Base-by-base conservation (phyloP, 53 echinoderm and acorn worm species). In the Arbacia lixula region DNA sequence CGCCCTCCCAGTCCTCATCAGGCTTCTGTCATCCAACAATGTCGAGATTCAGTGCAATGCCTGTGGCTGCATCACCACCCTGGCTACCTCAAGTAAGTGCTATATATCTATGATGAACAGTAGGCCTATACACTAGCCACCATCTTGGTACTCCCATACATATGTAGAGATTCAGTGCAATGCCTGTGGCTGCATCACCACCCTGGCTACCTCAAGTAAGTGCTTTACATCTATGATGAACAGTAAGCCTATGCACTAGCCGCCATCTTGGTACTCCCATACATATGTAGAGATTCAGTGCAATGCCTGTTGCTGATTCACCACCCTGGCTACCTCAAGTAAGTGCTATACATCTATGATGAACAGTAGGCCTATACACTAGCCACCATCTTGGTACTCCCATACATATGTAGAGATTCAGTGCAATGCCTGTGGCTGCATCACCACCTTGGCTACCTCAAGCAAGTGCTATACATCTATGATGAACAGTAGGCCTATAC, bases 381-480 rank as follows among this genome's bases (percentile, higher is more conserved):
- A 1, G 43, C 83, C 20, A 68, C 83, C 10, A 87, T 81, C 20
- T 65, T 66, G 67, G 69, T 87, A 8, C 67, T 83, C 11, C 12
- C 26, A 12, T 65, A 67, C 38, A 42, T 28, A 75, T 53, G 50
- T 75, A 3, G 95, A 95, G 66, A 86, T 95, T 27, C 92, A 95
- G 64, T 95, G 95, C 73, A 95, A 95, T 62, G 87, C 87, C 16
- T 95, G 95, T 46, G 95, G 95, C n/a, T 95, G 95, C 53, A 92
- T 95, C 36, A 95, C 95, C 41, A 92, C 95, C 10, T 77, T 95
- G 31, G 95, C 95, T 66, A 95, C 95, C 66, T 88, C 92, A 85
- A 91, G 95, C 92, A 81, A 77, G 82, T 27, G 8, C 46, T 8
- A 46, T 14, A 8, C 46, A n/a, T n/a, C n/a, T n/a, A n/a, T n/a